These are phyloP conservation scores for Drosophila yooni DNA, from an alignment of 2,888 invertebrate genomes.

Conservation along the genomic window DNA sequence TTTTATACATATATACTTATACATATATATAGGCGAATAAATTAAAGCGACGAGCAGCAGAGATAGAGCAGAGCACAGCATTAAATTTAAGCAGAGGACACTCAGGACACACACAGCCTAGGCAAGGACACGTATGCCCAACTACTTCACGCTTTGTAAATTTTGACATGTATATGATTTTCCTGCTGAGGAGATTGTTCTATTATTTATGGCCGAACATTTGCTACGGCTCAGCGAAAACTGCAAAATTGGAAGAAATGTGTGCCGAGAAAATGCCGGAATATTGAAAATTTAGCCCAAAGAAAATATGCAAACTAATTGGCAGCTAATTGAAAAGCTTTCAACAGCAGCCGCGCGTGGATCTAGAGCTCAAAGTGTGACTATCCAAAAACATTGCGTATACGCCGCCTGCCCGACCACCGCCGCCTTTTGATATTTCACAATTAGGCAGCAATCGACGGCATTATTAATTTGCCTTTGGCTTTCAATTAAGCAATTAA, in stretches of 20 bases:
- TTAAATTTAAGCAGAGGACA: constrained; percentile 18
- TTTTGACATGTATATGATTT: constrained; percentile 30
- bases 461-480: constrained; percentile 76
- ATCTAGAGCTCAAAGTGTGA: constrained; percentile 46
- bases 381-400: constrained; percentile 61
- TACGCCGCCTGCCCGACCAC: constrained; percentile 58
- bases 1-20: constrained; percentile 15
- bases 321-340: constrained; percentile 75
- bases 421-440: constrained; percentile 67
- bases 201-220: constrained; percentile 30
- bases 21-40: constrained; percentile 22
- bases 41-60: constrained; percentile 22
- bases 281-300: constrained; percentile 24
- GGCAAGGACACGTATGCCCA: constrained; percentile 34
- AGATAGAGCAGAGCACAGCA: constrained; percentile 54
- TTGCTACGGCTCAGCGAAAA: constrained; percentile 8
- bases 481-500: constrained; percentile 77
- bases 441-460: constrained; percentile 75
- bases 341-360: constrained; percentile 39
- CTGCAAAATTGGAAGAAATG: constrained; percentile 15
- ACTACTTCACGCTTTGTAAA: constrained; percentile 45
- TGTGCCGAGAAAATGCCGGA: constrained; percentile 3
- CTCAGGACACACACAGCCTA: constrained; percentile 3
- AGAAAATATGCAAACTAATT: constrained; percentile 65
- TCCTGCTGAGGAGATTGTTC: neutral